Percentiles rank a stretch among this genome's conserved stretches.
Conservation (phyloP, 2,113 vertebrate genomes). For the Pipa parva region DNA sequence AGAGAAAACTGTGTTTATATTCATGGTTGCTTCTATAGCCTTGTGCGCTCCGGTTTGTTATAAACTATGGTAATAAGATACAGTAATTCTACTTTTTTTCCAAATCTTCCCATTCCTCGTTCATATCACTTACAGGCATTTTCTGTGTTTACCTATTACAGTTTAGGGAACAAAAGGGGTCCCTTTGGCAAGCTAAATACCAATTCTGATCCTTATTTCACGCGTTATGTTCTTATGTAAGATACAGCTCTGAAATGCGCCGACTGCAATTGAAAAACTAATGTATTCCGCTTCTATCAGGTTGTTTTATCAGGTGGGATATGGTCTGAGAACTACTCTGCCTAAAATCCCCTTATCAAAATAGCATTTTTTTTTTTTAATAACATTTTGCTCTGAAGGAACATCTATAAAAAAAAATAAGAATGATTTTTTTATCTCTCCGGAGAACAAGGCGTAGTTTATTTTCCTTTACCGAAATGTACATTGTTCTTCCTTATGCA, state of each 20-base stretch:
- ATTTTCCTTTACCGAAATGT: constrained; percentile 32
- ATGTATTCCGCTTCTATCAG: constrained; percentile 23
- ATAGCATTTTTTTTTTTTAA: constrained; percentile 30
- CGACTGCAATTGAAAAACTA: neutral
- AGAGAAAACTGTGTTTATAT: too few species aligned
- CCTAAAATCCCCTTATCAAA: constrained; percentile 47
- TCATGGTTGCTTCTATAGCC: neutral
- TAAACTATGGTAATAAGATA: neutral
- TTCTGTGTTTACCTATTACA: neutral
- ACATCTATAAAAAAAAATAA: constrained; percentile 9
- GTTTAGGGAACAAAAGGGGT: neutral
- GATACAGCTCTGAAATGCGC: neutral
- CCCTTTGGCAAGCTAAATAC: neutral
- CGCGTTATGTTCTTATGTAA: neutral
- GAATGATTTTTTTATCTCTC: constrained; percentile 36
- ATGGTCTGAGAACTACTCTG: constrained; percentile 29
- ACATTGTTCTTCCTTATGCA: constrained; percentile 50
- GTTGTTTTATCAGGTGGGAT: constrained; percentile 18
- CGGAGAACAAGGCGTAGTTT: constrained; percentile 43
- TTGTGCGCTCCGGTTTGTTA: neutral
- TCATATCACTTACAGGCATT: neutral
- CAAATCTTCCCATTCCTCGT: neutral
- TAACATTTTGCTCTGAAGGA: constrained; percentile 43
- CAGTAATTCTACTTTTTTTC: neutral
- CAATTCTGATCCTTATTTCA: neutral